Evolutionary conservation across 2,888 invertebrate species (phyloP).

Genomic region (Isoperla grammatica): DNA sequence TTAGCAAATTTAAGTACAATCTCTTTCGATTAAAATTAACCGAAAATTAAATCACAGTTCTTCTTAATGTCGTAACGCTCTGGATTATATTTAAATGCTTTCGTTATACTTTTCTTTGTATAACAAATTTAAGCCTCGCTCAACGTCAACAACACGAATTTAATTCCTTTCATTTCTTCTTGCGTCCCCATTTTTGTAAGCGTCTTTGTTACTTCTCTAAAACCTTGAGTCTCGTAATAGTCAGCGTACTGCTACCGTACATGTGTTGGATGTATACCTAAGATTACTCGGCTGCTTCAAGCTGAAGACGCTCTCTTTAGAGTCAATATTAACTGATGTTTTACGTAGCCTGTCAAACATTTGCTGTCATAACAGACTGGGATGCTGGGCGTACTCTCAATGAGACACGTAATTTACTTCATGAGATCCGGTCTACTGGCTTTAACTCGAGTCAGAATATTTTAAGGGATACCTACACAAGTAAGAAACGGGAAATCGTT

Average conservation of each 20-base stretch:
- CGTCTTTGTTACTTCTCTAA: no score
- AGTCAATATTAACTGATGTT: slow-evolving; percentile 27
- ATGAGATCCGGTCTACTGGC: neutral
- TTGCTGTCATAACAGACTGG: slow-evolving; percentile 25
- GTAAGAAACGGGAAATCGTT: no score
- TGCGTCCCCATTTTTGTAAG: no score
- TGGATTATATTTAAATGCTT: no score
- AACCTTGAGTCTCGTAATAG: neutral
- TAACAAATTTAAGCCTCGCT: no score
- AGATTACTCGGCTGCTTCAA: slow-evolving; percentile 17
- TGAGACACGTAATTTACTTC: neutral
- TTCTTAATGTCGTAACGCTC: no score
- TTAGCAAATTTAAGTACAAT: slow-evolving; percentile 15
- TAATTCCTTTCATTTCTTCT: no score
- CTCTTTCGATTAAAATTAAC: neutral
- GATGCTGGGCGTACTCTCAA: neutral
- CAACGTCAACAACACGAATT: no score
- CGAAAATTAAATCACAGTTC: no score
- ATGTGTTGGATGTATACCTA: slow-evolving; percentile 16
- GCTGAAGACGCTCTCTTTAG: slow-evolving; percentile 15
- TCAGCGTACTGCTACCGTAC: neutral
- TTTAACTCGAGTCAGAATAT: no score
- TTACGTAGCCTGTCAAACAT: slow-evolving; percentile 26
- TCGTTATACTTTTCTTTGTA: no score
- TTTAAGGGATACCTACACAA: no score